Percentiles rank a stretch among this genome's conserved stretches.
Evolutionary conservation across 2,113 vertebrate species (phyloP).

Genomic region (Saguinus imperator): DNA sequence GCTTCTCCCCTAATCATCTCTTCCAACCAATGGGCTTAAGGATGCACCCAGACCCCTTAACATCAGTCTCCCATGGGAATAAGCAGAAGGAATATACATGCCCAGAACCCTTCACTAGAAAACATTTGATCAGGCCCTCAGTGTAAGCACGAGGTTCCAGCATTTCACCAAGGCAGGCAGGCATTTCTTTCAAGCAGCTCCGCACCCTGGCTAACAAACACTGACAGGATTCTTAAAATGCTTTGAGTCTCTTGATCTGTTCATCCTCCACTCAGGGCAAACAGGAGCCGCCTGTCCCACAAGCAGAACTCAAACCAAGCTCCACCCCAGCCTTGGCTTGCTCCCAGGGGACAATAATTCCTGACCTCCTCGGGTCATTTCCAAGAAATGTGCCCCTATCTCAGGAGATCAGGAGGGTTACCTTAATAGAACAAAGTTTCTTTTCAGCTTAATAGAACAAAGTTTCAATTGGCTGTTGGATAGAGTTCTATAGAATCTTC

Average conservation of each 20-base stretch:
- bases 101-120: not conserved
- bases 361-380: not conserved
- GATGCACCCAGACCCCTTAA: fast-evolving
- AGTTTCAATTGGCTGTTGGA: not conserved
- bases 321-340: fast-evolving
- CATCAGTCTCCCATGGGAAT: not conserved
- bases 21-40: too few species aligned
- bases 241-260: not conserved
- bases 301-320: not conserved
- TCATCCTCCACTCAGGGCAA: not conserved
- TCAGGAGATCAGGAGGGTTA: not conserved
- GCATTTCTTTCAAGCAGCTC: not conserved
- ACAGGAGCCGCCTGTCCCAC: not conserved
- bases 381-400: not conserved
- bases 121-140: not conserved
- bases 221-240: not conserved
- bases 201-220: not conserved
- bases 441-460: not conserved
- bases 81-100: too few species aligned
- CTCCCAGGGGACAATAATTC: not conserved
- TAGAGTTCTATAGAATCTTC: not conserved
- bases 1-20: not conserved
- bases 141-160: fast-evolving
- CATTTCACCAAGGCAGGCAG: not conserved
- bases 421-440: not conserved